A percentile compares a stretch with the other conserved stretches of the same genome.
Evolutionary conservation across 2,113 vertebrate genomes (phyloP).

Genomic region (Entosphenus tridentatus): DNA sequence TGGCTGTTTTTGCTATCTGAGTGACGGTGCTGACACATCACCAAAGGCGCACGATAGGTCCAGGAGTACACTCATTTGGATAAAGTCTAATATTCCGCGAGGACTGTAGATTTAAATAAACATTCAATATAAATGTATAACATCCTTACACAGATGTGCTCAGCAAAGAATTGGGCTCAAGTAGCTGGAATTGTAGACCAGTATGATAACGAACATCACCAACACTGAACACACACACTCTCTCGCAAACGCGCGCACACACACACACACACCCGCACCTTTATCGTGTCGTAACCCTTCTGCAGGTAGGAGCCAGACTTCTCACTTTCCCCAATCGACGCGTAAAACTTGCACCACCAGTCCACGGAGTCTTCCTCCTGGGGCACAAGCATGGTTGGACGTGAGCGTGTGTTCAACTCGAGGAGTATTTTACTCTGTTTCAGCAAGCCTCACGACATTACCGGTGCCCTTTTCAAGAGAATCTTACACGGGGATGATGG

Average conservation of each 20-base stretch:
- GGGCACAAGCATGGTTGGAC: background rate
- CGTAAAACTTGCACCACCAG: slow-evolving; percentile 30
- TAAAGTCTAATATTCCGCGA: too few relatives aligned
- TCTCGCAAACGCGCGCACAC: background rate
- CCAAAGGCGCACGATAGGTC: too few relatives aligned
- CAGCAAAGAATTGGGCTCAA: background rate
- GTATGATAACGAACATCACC: background rate
- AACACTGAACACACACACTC: background rate
- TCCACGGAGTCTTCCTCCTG: slow-evolving; percentile 15
- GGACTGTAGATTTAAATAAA: background rate
- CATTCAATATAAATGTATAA: background rate
- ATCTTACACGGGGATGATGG: too few relatives aligned
- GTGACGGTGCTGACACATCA: too few relatives aligned
- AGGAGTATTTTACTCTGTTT: too few relatives aligned
- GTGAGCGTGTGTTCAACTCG: too few relatives aligned
- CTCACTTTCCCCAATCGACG: slow-evolving; percentile 12
- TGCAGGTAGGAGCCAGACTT: slow-evolving; percentile 8
- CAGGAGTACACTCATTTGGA: too few relatives aligned
- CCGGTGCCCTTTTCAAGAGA: too few relatives aligned
- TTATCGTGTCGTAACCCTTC: slow-evolving; percentile 15
- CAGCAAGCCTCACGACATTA: too few relatives aligned
- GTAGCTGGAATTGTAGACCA: background rate
- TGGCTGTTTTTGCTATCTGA: too few relatives aligned
- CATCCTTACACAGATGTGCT: background rate
- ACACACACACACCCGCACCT: slow-evolving; percentile 15